Evolutionary conservation across 2,797 vertebrate genomes (phyloP).

Genomic region (Todus mexicanus): DNA sequence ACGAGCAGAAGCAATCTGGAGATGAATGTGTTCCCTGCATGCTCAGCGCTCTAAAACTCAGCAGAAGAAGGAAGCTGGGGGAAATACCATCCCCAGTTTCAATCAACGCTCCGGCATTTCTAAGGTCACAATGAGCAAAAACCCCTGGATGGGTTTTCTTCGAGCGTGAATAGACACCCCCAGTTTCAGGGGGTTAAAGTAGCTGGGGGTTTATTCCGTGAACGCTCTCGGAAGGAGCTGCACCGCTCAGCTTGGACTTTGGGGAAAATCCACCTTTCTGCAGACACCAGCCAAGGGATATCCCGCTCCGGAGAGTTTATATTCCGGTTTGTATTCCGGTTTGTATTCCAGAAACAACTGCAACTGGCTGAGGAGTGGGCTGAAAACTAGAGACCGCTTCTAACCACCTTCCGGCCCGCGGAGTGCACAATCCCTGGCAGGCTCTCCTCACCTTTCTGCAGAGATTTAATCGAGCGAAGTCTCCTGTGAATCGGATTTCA

Average conservation of each 20-base stretch:
- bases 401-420: neutral
- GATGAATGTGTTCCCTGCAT: neutral
- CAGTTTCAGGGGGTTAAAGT: neutral
- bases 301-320: neutral
- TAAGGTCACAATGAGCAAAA: neutral
- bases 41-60: fast-evolving
- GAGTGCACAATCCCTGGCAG: neutral
- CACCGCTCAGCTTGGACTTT: fast-evolving
- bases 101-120: fast-evolving
- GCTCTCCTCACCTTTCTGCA: neutral
- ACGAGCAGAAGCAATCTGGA: neutral
- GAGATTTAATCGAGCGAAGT: neutral
- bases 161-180: neutral
- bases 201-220: neutral
- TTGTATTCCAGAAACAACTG: neutral
- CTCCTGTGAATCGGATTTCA: neutral
- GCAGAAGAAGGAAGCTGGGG: neutral
- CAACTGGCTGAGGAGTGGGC: neutral
- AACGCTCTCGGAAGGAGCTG: neutral
- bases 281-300: neutral
- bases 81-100: neutral
- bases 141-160: neutral
- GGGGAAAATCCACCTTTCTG: neutral
- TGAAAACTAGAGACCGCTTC: neutral
- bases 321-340: neutral